Evolutionary conservation across 2,797 vertebrate genomes (phyloP).

Genomic region (Staurois parvus): DNA sequence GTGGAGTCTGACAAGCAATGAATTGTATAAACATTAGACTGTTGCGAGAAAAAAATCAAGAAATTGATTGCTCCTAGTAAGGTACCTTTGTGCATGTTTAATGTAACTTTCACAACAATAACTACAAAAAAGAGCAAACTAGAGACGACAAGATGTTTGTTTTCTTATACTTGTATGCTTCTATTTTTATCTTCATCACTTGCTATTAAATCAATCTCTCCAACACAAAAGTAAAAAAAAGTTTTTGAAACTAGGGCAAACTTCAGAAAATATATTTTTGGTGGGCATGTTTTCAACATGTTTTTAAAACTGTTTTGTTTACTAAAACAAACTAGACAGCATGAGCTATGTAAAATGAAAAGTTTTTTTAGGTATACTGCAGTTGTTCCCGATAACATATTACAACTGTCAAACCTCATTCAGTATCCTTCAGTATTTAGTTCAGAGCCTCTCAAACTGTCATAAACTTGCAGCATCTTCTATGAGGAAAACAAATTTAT

Average conservation of each 20-base stretch:
- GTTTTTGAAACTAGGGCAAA: slow-evolving; percentile 24
- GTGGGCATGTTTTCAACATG: not conserved
- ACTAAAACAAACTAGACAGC: slow-evolving; percentile 16
- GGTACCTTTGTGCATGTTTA: not conserved
- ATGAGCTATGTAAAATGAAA: slow-evolving; percentile 36
- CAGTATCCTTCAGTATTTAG: slow-evolving; percentile 55
- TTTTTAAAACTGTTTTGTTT: slow-evolving; percentile 37
- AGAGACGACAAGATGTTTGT: not conserved
- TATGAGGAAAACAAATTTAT: slow-evolving; percentile 60
- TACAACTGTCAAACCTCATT: slow-evolving; percentile 59
- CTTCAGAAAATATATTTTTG: not conserved
- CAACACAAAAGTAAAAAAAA: not conserved
- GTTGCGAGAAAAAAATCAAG: not conserved
- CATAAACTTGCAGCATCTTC: slow-evolving; percentile 56
- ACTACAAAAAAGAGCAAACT: not conserved
- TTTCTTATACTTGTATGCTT: not conserved
- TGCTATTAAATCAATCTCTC: not conserved
- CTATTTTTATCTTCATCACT: not conserved
- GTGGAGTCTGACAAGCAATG: too few relatives aligned
- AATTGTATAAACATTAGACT: too few relatives aligned
- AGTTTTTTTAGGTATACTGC: slow-evolving; percentile 23
- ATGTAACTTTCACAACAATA: not conserved
- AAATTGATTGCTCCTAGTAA: not conserved
- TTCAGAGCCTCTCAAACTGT: slow-evolving; percentile 58
- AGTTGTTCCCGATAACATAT: slow-evolving; percentile 54